Conservation (phyloP, 2,888 invertebrate genomes). For the Nasonovia ribisnigri region DNA sequence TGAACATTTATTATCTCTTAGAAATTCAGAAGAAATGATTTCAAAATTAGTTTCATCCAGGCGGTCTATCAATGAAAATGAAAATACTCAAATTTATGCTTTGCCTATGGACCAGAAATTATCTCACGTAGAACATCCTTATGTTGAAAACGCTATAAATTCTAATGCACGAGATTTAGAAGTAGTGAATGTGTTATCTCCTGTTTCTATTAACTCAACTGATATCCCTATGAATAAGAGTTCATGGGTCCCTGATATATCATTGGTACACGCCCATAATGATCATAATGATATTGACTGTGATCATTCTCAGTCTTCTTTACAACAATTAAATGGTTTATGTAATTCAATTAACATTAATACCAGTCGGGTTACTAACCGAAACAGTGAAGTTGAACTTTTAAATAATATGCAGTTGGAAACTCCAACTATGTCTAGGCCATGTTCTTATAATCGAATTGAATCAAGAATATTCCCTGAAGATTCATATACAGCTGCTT, state of each 20-base stretch:
- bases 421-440: constrained; percentile 4
- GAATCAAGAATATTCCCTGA: constrained; percentile 39
- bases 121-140: constrained; percentile 44
- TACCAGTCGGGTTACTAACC: neutral
- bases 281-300: constrained; percentile 37
- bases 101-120: constrained; percentile 52
- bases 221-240: constrained; percentile 59
- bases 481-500: neutral
- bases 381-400: constrained; percentile 28
- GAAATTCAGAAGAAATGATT: constrained; percentile 27
- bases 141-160: constrained; percentile 35
- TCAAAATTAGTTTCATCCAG: constrained; percentile 40
- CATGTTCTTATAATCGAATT: constrained; percentile 22
- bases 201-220: constrained; percentile 56
- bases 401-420: constrained; percentile 40
- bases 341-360: constrained; percentile 43
- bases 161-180: constrained; percentile 51
- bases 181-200: constrained; percentile 61
- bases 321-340: constrained; percentile 32
- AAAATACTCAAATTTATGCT: constrained; percentile 49
- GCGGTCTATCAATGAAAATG: constrained; percentile 49
- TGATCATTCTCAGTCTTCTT: constrained; percentile 52
- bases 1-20: constrained; percentile 33
- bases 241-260: constrained; percentile 49
- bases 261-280: constrained; percentile 23